A percentile compares a stretch with the other conserved stretches of the same genome.
phyloP scores from a whole-genome alignment of 2,888 invertebrate genomes.

The Magallana nippona region DNA sequence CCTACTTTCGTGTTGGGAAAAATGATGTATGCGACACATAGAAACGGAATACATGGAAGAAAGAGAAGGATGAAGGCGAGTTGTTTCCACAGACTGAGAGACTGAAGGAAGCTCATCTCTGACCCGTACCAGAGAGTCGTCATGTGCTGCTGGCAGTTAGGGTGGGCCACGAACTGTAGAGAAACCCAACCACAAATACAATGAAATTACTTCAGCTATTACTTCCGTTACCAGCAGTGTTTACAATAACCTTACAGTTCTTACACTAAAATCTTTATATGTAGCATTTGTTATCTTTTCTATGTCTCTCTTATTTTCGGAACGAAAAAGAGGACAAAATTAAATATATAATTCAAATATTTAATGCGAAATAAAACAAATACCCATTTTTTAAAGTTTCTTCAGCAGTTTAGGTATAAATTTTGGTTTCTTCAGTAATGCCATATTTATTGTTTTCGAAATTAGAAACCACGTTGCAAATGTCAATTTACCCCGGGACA shows the following conservation, averaged over 20 bases:
- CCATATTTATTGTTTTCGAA: too few relatives aligned
- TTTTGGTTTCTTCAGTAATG: too few relatives aligned
- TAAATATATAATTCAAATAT: too few relatives aligned
- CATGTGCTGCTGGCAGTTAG: slow-evolving; percentile 87
- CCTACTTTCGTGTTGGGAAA: slow-evolving; percentile 78
- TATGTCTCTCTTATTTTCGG: not conserved
- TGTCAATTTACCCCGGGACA: not conserved
- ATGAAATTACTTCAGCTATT: not conserved
- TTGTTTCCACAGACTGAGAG: slow-evolving; percentile 80
- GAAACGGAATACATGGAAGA: slow-evolving; percentile 77
- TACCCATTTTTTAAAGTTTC: too few relatives aligned
- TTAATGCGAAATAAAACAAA: too few relatives aligned
- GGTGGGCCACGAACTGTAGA: slow-evolving; percentile 86
- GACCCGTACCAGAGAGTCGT: slow-evolving; percentile 86
- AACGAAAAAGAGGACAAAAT: too few relatives aligned
- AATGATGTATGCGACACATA: slow-evolving; percentile 78
- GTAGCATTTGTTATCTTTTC: too few relatives aligned
- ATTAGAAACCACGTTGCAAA: too few relatives aligned
- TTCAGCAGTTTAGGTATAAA: too few relatives aligned
- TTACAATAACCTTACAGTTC: too few relatives aligned
- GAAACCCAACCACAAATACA: slow-evolving; percentile 35
- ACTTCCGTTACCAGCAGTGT: too few relatives aligned
- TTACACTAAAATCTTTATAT: too few relatives aligned
- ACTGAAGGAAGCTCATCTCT: slow-evolving; percentile 84
- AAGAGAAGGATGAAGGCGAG: slow-evolving; percentile 74